A percentile compares a stretch with the other conserved stretches of the same genome.
Evolutionary conservation across 2,888 invertebrate genomes (phyloP).

Genomic region (Tenthredo amoena): DNA sequence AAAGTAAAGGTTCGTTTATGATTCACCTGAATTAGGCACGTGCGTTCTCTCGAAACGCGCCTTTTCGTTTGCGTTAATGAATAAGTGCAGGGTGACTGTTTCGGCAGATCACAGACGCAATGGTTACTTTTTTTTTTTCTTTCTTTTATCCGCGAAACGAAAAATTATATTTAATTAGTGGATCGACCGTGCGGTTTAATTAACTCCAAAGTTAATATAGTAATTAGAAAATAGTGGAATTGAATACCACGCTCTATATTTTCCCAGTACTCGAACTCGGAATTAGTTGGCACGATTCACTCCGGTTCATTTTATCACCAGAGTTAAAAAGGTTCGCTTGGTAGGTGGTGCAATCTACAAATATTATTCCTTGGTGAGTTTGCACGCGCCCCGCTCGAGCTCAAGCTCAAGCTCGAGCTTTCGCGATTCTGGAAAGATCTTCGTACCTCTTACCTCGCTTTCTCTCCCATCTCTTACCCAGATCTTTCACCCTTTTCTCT

Average conservation of each 20-base stretch:
- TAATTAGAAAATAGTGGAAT: constrained; percentile 44
- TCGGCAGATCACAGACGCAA: no score
- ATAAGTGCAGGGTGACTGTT: not conserved
- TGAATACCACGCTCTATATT: constrained; percentile 30
- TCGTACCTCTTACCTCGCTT: not conserved
- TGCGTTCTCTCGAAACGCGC: not conserved
- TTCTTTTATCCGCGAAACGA: not conserved
- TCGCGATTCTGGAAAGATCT: constrained; percentile 23
- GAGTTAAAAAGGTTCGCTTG: constrained; percentile 32
- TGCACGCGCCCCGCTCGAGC: constrained; percentile 1
- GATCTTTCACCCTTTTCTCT: constrained; percentile 37
- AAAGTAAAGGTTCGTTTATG: constrained; percentile 23
- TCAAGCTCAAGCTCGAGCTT: not conserved
- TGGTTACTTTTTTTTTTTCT: not conserved
- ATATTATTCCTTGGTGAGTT: constrained; percentile 45
- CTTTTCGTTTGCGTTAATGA: not conserved
- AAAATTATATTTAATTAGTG: constrained; percentile 29
- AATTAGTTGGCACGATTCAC: constrained; percentile 46
- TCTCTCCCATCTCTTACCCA: not conserved
- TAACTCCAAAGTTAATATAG: constrained; percentile 37
- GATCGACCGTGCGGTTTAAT: constrained; percentile 38
- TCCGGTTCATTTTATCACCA: constrained; percentile 34
- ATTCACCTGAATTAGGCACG: constrained; percentile 3
- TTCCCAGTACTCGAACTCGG: constrained; percentile 41
- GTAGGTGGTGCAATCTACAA: constrained; percentile 44